These are phyloP conservation scores for Sebastes hubbsi DNA, from an alignment of 2,797 vertebrate genomes.

Conservation along the genomic window DNA sequence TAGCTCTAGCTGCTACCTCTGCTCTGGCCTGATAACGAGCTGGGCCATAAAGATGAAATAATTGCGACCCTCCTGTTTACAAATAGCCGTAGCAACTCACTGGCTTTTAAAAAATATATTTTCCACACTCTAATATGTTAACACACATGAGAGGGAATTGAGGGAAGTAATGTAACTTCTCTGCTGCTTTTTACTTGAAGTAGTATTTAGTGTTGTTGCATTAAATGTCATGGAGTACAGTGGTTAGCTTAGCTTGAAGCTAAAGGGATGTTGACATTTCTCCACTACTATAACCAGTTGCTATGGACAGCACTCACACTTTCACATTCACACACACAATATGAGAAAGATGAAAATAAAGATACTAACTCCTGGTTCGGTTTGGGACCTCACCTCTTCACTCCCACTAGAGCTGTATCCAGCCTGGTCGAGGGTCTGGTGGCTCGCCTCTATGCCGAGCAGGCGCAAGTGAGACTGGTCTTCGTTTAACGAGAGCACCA, in stretches of 20 bases:
- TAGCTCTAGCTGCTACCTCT: conserved; percentile 64
- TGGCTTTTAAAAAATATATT: conserved; percentile 1
- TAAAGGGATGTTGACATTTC: conserved; percentile 81
- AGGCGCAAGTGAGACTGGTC: conserved; percentile 90
- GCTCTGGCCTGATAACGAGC: conserved; percentile 60
- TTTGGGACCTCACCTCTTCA: conserved; percentile 86
- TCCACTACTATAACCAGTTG: conserved; percentile 56
- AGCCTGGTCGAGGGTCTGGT: conserved; percentile 86
- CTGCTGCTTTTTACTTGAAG: conserved; percentile 9
- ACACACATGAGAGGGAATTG: accelerated
- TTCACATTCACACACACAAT: conserved; percentile 61
- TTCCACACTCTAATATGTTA: neutral
- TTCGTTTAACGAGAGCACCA: conserved; percentile 84
- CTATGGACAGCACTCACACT: conserved; percentile 51
- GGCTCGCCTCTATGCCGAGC: conserved; percentile 88
- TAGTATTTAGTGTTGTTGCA: conserved; percentile 40
- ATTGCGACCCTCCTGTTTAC: conserved; percentile 64
- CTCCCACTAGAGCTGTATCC: conserved; percentile 89
- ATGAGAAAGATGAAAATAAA: conserved; percentile 72
- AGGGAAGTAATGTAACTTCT: neutral
- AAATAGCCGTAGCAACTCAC: conserved; percentile 35
- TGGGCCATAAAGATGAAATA: conserved; percentile 61
- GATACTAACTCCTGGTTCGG: conserved; percentile 79
- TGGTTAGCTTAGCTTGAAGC: conserved; percentile 65
- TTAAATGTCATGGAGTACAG: conserved; percentile 63